A percentile compares a stretch with the other conserved stretches of the same genome.
Evolutionary conservation across 2,888 invertebrate species (phyloP).

Genomic region (Lapara coniferarum): DNA sequence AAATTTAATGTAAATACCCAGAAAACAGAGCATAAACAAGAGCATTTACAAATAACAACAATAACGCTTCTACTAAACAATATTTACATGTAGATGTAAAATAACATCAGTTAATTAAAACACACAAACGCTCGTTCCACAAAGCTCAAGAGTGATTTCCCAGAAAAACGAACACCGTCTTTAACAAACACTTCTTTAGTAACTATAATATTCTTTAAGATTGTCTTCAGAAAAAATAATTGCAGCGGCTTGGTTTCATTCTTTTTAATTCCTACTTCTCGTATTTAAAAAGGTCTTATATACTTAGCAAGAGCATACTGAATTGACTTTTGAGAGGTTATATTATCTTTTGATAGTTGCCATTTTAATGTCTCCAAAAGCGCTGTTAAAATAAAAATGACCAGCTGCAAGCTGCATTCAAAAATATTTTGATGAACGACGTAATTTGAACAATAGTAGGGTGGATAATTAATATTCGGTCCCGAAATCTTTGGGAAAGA

Average conservation of each 20-base stretch:
- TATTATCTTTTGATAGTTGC: too few species aligned
- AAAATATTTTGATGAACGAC: not conserved
- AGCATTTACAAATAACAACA: too few species aligned
- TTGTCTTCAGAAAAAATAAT: not conserved
- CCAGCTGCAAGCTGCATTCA: not conserved
- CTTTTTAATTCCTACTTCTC: constrained; percentile 1
- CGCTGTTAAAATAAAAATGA: not conserved
- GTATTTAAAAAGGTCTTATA: not conserved
- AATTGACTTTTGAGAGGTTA: too few species aligned
- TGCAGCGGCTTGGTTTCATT: not conserved
- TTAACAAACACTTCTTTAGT: not conserved
- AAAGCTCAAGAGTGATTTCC: not conserved
- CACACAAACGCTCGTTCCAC: not conserved
- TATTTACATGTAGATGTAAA: not conserved
- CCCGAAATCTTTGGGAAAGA: too few species aligned
- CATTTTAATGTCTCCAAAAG: too few species aligned
- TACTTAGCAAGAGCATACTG: not conserved
- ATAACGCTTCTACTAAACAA: too few species aligned
- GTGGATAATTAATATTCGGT: too few species aligned
- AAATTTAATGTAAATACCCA: too few species aligned
- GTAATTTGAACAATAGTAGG: too few species aligned
- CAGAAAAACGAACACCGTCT: not conserved
- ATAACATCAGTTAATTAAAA: not conserved
- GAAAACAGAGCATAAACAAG: too few species aligned
- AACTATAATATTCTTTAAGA: not conserved